phyloP scores from a whole-genome alignment of 2,888 invertebrate species.

The Keiferia lycopersicella region DNA sequence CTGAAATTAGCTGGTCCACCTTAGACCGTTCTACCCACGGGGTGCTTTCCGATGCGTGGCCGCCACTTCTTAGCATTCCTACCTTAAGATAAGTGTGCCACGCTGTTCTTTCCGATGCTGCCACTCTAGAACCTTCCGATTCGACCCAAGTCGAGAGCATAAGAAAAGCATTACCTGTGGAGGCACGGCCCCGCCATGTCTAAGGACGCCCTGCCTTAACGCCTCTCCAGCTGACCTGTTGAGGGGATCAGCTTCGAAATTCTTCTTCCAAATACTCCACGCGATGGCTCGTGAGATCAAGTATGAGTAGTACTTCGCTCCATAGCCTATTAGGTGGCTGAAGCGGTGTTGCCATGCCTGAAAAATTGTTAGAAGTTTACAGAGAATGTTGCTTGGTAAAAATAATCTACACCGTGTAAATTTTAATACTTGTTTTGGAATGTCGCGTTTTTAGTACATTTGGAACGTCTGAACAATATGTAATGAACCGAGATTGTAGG shows the following conservation, averaged over 20 bases:
- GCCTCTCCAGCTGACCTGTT: constrained; percentile 88
- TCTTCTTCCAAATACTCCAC: constrained; percentile 94
- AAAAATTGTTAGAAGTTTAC: neutral
- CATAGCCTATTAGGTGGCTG: constrained; percentile 98
- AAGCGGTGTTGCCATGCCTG: constrained; percentile 98
- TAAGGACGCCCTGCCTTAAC: constrained; percentile 88
- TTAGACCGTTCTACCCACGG: too few relatives aligned
- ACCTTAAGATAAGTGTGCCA: too few relatives aligned
- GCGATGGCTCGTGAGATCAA: constrained; percentile 96
- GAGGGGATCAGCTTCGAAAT: constrained; percentile 90
- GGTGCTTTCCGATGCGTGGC: too few relatives aligned
- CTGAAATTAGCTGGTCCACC: too few relatives aligned
- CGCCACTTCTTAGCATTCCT: too few relatives aligned
- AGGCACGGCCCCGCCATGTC: constrained; percentile 93
- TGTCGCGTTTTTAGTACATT: too few relatives aligned
- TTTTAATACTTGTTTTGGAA: neutral
- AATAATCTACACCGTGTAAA: neutral
- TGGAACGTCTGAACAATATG: too few relatives aligned
- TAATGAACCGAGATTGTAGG: too few relatives aligned
- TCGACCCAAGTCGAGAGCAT: too few relatives aligned
- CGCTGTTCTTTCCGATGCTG: too few relatives aligned
- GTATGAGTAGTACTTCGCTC: constrained; percentile 99
- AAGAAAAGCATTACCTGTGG: constrained; percentile 76
- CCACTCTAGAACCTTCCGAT: too few relatives aligned
- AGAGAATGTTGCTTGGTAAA: neutral